Evolutionary conservation across 2,113 vertebrate species (phyloP), one percentile per base, ranked within the genome.

Genomic region (Machaerirhynchus nigripectus): DNA sequence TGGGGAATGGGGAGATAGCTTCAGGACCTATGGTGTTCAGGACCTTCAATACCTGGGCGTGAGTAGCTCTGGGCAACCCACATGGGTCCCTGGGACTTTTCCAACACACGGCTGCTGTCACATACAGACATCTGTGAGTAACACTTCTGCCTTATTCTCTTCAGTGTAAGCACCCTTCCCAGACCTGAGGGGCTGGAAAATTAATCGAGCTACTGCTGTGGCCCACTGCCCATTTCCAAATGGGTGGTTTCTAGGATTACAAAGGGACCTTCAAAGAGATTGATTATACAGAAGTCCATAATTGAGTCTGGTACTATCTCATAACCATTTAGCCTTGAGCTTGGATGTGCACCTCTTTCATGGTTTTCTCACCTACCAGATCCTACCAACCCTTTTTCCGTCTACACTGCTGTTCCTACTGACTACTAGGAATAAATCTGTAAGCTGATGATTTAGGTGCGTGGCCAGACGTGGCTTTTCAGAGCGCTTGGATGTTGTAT

Each of bases 371-470:
- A 64, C 13, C 35, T 61, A 39, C 13, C 8, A 44, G 46, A 57
- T 3, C 13, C 18, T 50, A 23, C 8, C 35, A 74, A 19, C 8
- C 2, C 12, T 50, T 18, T 9, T 8, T 83, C 23, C 30, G 33
- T 77, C 14, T 81, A 30, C 9, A 39, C 19, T 74, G 10, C 4
- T 65, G 30, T 40, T 40, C 40, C 9, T 40, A 20, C 37, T 56
- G 37, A 74, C 18, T 47, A 33, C 7, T 30, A 47, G 37, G 18
- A 71, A 47, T 56, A 47, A 60, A 81, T 23, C 37, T 52, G 7
- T 20, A 60, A n/a, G 6, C 1, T 3, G 2, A 7, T 21, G 9
- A 64, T 21, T 0, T 21, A 77, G 44, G 23, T 46, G 31, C 11
- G 60, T 69, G 23, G 44, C 15, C 33, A 87, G 35, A 26, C 35